These are phyloP conservation scores for Pentalonia nigronervosa DNA, from an alignment of 1,140 invertebrate species.

Conservation along the genomic window DNA sequence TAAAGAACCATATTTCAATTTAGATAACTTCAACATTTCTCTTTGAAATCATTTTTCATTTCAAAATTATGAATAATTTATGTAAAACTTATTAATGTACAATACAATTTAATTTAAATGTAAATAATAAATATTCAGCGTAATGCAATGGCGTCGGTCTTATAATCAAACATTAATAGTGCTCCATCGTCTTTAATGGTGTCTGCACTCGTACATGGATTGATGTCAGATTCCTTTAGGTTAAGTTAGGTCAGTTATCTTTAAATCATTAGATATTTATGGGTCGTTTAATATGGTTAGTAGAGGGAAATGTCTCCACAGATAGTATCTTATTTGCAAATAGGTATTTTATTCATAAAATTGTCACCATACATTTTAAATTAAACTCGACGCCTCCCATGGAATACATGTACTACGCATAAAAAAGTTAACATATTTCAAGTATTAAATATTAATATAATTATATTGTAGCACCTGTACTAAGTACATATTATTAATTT, in stretches of 20 bases:
- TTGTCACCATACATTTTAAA: neutral
- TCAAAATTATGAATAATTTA: conserved; percentile 3
- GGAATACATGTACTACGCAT: neutral
- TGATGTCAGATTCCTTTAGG: neutral
- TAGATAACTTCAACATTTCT: neutral
- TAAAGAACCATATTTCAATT: neutral
- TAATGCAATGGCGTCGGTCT: neutral
- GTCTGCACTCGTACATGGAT: neutral
- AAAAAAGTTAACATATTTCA: neutral
- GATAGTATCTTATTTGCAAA: neutral
- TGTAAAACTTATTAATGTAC: neutral
- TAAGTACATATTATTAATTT: neutral
- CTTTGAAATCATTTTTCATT: neutral
- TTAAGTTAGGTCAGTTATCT: neutral
- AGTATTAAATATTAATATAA: neutral
- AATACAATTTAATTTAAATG: conserved; percentile 7
- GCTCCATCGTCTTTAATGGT: neutral
- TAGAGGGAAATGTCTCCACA: neutral
- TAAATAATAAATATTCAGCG: neutral
- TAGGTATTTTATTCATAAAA: neutral
- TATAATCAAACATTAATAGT: neutral
- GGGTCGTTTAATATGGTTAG: neutral
- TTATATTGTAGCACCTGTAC: neutral
- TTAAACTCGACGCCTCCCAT: neutral
- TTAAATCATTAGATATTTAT: neutral